Conservation (phyloP, 2,113 vertebrate genomes). For the Corythaixoides concolor region DNA sequence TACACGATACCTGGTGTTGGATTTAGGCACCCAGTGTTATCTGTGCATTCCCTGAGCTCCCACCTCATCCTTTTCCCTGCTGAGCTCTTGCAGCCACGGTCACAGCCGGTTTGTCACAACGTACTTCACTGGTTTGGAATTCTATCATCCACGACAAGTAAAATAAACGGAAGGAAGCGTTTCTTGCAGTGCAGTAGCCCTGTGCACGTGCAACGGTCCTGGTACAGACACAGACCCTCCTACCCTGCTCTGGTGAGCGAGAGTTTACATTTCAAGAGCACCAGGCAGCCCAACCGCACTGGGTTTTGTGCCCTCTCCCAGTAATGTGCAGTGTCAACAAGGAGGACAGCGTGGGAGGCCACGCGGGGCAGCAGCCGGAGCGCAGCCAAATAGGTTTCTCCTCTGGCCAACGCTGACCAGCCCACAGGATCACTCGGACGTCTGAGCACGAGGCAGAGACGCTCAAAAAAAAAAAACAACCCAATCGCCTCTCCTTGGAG, state of each 20-base stretch:
- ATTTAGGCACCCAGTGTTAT: fast-evolving
- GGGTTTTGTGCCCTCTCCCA: background rate
- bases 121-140: background rate
- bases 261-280: background rate
- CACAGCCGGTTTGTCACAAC: background rate
- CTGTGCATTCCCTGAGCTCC: fast-evolving
- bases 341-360: background rate
- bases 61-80: background rate
- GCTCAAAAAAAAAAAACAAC: background rate
- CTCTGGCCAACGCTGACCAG: background rate
- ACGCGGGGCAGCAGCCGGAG: background rate
- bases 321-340: fast-evolving
- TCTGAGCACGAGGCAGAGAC: background rate
- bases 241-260: fast-evolving
- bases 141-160: background rate
- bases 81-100: background rate
- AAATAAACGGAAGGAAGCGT: background rate
- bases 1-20: fast-evolving
- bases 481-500: background rate
- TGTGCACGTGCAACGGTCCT: fast-evolving
- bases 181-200: background rate
- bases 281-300: background rate
- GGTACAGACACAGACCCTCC: background rate
- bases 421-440: background rate
- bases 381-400: background rate